These are phyloP conservation scores for Luscinia luscinia DNA, from an alignment of 2,797 vertebrate species.

Conservation along the genomic window DNA sequence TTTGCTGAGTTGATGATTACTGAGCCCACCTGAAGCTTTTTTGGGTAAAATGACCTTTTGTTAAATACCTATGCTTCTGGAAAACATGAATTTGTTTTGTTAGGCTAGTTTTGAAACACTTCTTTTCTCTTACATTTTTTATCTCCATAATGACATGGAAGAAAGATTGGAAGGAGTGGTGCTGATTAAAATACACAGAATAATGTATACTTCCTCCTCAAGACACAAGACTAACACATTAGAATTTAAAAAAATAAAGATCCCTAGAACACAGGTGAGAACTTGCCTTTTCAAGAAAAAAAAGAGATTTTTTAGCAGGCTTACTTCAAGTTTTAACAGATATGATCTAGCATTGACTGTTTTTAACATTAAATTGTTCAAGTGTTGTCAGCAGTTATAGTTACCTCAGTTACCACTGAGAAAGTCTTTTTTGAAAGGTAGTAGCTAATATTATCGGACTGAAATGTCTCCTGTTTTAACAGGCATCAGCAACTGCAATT, in stretches of 20 bases:
- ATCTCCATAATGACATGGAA: not conserved
- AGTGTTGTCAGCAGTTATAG: constrained; percentile 58
- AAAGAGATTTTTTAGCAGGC: constrained; percentile 45
- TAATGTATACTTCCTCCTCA: constrained; percentile 33
- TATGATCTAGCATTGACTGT: constrained; percentile 36
- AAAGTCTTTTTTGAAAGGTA: constrained; percentile 11
- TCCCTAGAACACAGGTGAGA: constrained; percentile 13
- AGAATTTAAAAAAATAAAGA: constrained; percentile 64
- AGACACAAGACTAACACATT: constrained; percentile 26
- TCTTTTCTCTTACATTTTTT: constrained; percentile 13
- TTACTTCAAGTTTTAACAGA: constrained; percentile 63
- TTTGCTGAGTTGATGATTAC: constrained; percentile 56
- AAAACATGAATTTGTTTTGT: not conserved
- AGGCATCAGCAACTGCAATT: constrained; percentile 25
- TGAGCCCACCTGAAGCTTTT: constrained; percentile 57
- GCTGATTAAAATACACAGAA: constrained; percentile 30
- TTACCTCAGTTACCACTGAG: constrained; percentile 53
- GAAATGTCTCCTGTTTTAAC: constrained; percentile 22
- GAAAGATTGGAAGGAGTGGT: constrained; percentile 29
- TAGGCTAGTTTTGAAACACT: constrained; percentile 1
- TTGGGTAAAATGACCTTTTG: constrained; percentile 37
- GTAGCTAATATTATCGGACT: not conserved
- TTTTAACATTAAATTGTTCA: constrained; percentile 36
- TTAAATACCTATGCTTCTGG: not conserved
- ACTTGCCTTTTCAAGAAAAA: constrained; percentile 54